Base-by-base conservation (phyloP, 2,797 vertebrate genomes). In the Cichlasoma orientale region DNA sequence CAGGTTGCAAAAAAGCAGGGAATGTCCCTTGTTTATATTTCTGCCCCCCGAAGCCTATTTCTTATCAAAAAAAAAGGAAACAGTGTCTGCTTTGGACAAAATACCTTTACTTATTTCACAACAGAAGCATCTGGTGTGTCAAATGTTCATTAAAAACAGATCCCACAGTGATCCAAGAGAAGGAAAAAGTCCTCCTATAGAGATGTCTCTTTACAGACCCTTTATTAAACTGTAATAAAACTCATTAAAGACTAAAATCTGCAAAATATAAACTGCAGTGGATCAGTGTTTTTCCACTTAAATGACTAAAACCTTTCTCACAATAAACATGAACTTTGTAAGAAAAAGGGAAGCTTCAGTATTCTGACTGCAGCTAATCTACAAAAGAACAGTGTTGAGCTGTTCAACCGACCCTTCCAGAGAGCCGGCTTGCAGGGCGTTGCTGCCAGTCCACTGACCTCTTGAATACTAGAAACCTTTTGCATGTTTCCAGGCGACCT, bases 1-100 rank as follows among this genome's bases (percentile, higher is more conserved):
- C 93, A 94, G 92, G 92, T 93, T 93, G 90, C 76, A 92, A 78
- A 84, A 88, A 83, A 75, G 78, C 69, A 74, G 89, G 89, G 90
- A 92, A 92, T 92, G 88, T 56, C 91, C 92, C 91, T 74, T 87
- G 31, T 29, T 50, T 87, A 70, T 83, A 88, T 77, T 78, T 23
- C 23, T 79, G 52, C 19, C 74, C 72, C 58, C 68, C 12, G 21
- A 72, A 84, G 63, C n/a, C 47, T 33, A 52, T 83, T 73, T 85
- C 63, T 88, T 75, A 89, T 89, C 76, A 83, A 82, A 36, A 79
- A 36, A 79, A 79, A 82, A 68, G 18, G 55, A 75, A 78, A 70
- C 66, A 77, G 70, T 68, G 54, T n/a, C 38, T 58, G 77, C 31
- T 66, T 74, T 25, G 33, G 41, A 78, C 52, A 57, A 54, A 82